Evolutionary conservation across 2,113 vertebrate species (phyloP).

Genomic region (Phyllostomus discolor): DNA sequence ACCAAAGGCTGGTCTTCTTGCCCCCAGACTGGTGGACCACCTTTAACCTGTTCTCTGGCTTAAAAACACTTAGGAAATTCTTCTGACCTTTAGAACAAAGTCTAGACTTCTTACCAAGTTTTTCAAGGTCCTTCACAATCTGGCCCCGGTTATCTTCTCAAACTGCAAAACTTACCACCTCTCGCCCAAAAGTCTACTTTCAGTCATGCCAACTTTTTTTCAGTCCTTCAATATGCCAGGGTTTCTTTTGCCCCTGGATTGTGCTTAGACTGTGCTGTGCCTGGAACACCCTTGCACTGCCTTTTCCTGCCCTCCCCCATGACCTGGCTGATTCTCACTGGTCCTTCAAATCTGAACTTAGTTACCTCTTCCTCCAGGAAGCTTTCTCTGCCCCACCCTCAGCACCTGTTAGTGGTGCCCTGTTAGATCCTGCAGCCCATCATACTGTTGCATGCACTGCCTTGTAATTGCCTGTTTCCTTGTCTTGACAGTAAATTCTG

Average conservation of each 20-base stretch:
- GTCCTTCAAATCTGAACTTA: not conserved
- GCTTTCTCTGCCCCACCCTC: not conserved
- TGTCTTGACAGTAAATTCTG: not conserved
- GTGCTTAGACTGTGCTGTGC: not conserved
- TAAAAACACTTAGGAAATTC: not conserved
- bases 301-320: not conserved
- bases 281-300: not conserved
- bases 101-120: not conserved
- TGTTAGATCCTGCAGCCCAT: not conserved
- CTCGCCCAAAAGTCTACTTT: not conserved
- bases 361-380: not conserved
- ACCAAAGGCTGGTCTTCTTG: not conserved
- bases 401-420: not conserved
- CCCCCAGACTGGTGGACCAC: not conserved
- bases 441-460: accelerated
- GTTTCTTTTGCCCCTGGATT: not conserved
- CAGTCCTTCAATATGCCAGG: not conserved
- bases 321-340: not conserved
- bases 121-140: not conserved
- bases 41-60: not conserved
- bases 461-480: not conserved
- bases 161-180: not conserved
- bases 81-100: not conserved
- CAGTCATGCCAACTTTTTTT: not conserved
- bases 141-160: not conserved